Percentiles rank a stretch among this genome's conserved stretches.
Conservation (phyloP, 2,888 invertebrate species). For the Orthosia gracilis region DNA sequence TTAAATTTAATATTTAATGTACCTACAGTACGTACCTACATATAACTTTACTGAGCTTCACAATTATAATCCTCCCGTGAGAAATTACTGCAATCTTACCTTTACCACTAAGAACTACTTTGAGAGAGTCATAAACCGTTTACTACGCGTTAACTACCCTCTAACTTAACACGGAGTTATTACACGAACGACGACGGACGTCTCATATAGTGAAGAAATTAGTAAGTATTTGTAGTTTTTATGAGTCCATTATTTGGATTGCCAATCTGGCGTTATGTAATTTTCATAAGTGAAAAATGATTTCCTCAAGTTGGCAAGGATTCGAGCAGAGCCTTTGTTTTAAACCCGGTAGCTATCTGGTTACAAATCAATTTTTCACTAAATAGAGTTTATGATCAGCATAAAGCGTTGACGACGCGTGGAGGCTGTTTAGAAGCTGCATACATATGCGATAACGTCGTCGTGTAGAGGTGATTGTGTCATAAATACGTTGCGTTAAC, state of each 20-base stretch:
- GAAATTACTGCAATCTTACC: conserved; percentile 22
- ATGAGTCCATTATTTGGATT: conserved; percentile 15
- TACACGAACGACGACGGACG: conserved; percentile 14
- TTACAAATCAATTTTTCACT: neutral
- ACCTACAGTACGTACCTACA: neutral
- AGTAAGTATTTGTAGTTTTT: conserved; percentile 5
- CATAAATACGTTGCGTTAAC: neutral
- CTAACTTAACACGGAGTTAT: conserved; percentile 40
- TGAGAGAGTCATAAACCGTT: conserved; percentile 46
- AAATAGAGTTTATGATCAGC: neutral
- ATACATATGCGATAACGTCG: neutral
- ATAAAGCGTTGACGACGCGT: neutral
- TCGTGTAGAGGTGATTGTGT: neutral
- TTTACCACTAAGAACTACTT: conserved; percentile 11
- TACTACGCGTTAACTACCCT: conserved; percentile 43
- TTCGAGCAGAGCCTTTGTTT: neutral
- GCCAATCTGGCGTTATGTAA: neutral
- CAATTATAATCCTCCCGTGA: neutral
- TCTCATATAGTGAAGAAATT: conserved; percentile 10
- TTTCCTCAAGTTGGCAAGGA: neutral
- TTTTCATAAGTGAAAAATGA: neutral
- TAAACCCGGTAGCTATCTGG: neutral
- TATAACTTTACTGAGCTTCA: neutral
- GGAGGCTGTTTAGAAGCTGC: neutral
- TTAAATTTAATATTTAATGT: neutral